Evolutionary conservation across 2,113 vertebrate genomes (phyloP).

Genomic region (Apodemus speciosus): DNA sequence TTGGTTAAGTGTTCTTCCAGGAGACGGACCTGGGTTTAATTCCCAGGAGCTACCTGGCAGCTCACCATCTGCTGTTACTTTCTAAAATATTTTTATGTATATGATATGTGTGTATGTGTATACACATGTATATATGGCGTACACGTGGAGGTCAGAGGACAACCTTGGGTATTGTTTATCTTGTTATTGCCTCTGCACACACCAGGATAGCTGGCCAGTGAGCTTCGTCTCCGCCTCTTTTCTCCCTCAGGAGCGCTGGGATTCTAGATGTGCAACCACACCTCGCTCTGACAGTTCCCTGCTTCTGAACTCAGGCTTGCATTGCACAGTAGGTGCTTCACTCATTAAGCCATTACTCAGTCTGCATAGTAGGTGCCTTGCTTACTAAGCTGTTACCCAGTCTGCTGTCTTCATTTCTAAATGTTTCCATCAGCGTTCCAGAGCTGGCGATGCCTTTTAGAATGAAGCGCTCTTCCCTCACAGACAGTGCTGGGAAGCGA

Average conservation of each 20-base stretch:
- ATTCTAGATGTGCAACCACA: not conserved
- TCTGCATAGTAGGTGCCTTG: not conserved
- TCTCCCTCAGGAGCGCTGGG: not conserved
- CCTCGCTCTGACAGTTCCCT: not conserved
- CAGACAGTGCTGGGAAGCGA: not conserved
- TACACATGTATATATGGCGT: too few relatives aligned
- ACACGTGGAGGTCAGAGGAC: not conserved
- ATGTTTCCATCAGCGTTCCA: conserved; percentile 12
- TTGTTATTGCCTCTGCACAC: too few relatives aligned
- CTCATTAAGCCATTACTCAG: not conserved
- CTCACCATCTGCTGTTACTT: not conserved
- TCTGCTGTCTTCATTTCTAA: not conserved
- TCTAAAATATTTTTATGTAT: not conserved
- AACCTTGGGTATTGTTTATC: not conserved
- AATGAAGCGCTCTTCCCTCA: not conserved
- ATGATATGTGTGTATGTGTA: not conserved
- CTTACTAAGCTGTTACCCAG: not conserved
- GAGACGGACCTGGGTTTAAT: not conserved
- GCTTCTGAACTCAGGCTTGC: not conserved
- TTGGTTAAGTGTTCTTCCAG: too few relatives aligned
- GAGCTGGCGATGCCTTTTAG: not conserved
- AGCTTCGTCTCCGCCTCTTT: not conserved
- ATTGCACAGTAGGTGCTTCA: not conserved
- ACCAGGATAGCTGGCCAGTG: not conserved
- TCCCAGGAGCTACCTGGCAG: not conserved